phyloP scores from a whole-genome alignment of 1,140 invertebrate genomes.

The Procambarus clarkii region DNA sequence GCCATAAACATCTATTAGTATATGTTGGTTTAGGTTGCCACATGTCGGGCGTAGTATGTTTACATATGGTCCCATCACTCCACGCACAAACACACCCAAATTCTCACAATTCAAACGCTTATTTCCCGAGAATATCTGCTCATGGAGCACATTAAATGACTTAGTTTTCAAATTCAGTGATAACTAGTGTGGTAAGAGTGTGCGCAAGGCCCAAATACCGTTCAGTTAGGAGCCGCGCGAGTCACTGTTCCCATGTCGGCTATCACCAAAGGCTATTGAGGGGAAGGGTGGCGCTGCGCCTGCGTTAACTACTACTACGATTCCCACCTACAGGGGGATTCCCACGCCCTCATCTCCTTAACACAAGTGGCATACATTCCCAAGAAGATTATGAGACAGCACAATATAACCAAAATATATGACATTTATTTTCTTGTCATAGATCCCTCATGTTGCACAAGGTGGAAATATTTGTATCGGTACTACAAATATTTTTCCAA shows the following conservation, averaged over 20 bases:
- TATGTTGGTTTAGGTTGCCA: background rate
- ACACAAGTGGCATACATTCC: background rate
- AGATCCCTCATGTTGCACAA: too few species aligned
- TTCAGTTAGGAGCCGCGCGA: constrained; percentile 5
- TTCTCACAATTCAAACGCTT: background rate
- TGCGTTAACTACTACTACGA: constrained; percentile 4
- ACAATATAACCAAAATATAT: background rate
- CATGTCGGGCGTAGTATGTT: constrained; percentile 6
- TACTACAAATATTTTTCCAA: too few species aligned
- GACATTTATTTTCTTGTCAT: background rate
- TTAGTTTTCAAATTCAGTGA: too few species aligned
- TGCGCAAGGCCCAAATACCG: constrained; percentile 3
- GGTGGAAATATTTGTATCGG: too few species aligned
- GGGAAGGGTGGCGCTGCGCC: background rate
- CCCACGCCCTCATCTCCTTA: background rate
- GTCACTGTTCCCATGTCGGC: constrained; percentile 38
- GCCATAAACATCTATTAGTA: background rate
- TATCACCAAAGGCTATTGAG: background rate
- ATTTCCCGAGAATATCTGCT: background rate
- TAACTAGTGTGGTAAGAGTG: background rate
- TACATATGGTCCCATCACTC: background rate
- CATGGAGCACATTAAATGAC: too few species aligned
- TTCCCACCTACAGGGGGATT: background rate
- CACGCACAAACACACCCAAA: background rate
- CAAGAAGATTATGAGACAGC: background rate